phyloP scores from a whole-genome alignment of 2,888 invertebrate genomes.

The Synanthedon tipuliformis region DNA sequence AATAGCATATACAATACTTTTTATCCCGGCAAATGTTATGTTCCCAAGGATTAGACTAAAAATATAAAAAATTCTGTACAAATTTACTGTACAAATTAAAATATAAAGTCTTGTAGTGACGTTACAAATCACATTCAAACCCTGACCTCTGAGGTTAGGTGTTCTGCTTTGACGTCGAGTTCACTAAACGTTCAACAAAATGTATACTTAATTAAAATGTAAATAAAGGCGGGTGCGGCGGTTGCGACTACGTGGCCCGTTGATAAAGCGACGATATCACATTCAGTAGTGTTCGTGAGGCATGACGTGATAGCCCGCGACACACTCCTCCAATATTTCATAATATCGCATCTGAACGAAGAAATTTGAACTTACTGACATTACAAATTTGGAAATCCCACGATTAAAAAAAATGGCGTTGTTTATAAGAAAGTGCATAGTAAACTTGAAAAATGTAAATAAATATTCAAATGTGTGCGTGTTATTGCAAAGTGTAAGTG shows the following conservation, averaged over 20 bases:
- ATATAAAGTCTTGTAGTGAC: no score
- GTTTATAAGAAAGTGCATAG: constrained; percentile 39
- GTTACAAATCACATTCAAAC: constrained; percentile 8
- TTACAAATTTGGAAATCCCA: not conserved
- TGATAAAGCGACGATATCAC: constrained; percentile 46
- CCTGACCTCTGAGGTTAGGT: constrained; percentile 27
- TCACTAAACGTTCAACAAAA: constrained; percentile 20
- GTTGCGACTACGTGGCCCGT: constrained; percentile 20
- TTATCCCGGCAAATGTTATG: no score
- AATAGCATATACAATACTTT: no score
- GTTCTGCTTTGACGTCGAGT: constrained; percentile 8
- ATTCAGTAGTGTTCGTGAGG: constrained; percentile 31
- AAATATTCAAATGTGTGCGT: constrained; percentile 30
- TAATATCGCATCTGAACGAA: not conserved
- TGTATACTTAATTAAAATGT: constrained; percentile 40
- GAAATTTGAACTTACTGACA: not conserved
- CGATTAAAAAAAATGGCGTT: constrained; percentile 33
- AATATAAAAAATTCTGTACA: no score
- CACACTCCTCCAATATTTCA: constrained; percentile 11
- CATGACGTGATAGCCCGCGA: constrained; percentile 18
- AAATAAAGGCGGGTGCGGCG: constrained; percentile 26
- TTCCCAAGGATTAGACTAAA: no score
- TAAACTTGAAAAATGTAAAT: constrained; percentile 34
- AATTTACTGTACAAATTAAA: constrained; percentile 2
- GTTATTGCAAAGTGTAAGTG: constrained; percentile 40